Percentiles rank a stretch among this genome's conserved stretches.
Conservation (phyloP, 2,113 vertebrate genomes). For the Gadus macrocephalus region DNA sequence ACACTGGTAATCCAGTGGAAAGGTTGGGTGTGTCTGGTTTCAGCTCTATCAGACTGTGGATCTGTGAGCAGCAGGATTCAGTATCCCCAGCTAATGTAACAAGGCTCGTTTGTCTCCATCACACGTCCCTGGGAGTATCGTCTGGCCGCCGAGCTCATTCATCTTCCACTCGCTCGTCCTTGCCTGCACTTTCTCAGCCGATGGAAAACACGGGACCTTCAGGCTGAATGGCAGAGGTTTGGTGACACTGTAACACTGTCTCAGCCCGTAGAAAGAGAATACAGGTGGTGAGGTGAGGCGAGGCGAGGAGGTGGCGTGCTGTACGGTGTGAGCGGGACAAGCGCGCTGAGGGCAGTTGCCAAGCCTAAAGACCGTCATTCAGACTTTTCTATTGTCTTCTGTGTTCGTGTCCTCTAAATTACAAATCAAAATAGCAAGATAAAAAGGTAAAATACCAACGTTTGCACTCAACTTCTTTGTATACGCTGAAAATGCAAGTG, state of each 20-base stretch:
- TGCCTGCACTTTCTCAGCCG: constrained; percentile 64
- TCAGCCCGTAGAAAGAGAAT: no score
- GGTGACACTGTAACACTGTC: constrained; percentile 5
- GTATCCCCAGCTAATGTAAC: constrained; percentile 73
- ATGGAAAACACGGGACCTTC: constrained; percentile 63
- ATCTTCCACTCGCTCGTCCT: constrained; percentile 65
- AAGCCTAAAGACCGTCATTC: no score
- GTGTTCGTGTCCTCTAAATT: no score
- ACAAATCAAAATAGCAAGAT: no score
- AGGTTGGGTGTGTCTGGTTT: constrained; percentile 72
- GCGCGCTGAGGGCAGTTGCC: no score
- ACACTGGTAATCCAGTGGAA: constrained; percentile 63
- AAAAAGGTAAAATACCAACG: no score
- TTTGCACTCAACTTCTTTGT: no score
- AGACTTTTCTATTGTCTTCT: no score
- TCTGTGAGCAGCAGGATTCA: constrained; percentile 69
- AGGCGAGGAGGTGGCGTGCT: neutral
- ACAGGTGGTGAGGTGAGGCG: neutral
- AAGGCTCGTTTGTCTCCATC: constrained; percentile 76
- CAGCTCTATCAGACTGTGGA: constrained; percentile 71
- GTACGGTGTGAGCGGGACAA: neutral
- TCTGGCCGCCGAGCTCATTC: constrained; percentile 71
- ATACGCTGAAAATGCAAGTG: no score
- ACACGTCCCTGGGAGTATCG: constrained; percentile 72
- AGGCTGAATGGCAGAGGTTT: constrained; percentile 46